These are phyloP conservation scores for Pseudois nayaur DNA, from an alignment of 2,113 vertebrate species.

Conservation along the genomic window DNA sequence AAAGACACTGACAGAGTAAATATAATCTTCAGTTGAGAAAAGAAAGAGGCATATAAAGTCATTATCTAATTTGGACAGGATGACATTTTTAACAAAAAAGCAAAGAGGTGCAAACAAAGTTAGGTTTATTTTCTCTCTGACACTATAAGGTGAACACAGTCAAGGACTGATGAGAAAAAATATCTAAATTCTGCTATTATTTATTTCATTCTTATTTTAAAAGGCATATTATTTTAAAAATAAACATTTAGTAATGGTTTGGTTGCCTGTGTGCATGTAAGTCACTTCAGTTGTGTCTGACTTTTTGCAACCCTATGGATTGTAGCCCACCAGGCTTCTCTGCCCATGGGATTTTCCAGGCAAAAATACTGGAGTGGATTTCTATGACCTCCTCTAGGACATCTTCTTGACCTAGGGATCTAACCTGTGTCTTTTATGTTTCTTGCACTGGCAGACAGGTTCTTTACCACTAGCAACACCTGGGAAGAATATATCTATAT, in stretches of 20 bases:
- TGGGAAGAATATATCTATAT: not conserved
- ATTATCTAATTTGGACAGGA: not conserved
- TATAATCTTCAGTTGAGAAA: not conserved
- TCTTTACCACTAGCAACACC: not conserved
- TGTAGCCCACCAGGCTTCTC: not conserved
- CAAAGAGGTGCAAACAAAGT: not conserved
- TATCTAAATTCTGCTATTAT: not conserved
- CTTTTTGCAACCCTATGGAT: not conserved
- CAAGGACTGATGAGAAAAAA: not conserved
- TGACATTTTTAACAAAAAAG: slow-evolving; percentile 21
- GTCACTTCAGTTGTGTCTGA: not conserved
- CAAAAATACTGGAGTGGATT: not conserved
- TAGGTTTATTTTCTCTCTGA: not conserved
- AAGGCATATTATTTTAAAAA: not conserved
- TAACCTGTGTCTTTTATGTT: not conserved
- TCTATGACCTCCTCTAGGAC: not conserved
- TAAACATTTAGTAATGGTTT: not conserved
- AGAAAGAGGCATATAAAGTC: not conserved
- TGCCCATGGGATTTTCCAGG: not conserved
- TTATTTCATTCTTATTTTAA: not conserved
- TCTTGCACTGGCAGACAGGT: not conserved
- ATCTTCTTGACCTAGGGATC: not conserved
- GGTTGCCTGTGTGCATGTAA: not conserved
- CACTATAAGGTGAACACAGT: not conserved
- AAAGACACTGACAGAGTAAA: not conserved